A percentile compares a stretch with the other conserved stretches of the same genome.
phyloP scores from a whole-genome alignment of 2,113 vertebrate species.

The Dromaius novaehollandiae region DNA sequence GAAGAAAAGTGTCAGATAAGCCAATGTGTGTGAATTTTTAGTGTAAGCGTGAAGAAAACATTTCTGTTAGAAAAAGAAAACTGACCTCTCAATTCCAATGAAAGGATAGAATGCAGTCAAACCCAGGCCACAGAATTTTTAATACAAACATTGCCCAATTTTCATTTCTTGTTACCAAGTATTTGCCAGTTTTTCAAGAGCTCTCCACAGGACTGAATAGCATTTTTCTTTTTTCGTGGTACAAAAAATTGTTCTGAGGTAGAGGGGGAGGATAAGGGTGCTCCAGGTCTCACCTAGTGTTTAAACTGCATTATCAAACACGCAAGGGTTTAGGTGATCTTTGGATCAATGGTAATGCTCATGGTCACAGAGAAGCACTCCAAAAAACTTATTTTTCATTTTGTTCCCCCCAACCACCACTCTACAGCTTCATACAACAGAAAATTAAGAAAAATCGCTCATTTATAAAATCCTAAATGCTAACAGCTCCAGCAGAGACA shows the following conservation, averaged over 20 bases:
- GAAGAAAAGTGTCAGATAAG: background rate
- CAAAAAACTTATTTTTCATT: background rate
- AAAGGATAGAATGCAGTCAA: background rate
- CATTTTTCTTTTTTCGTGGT: background rate
- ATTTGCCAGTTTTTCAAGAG: background rate
- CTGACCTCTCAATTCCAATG: background rate
- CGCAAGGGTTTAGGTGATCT: background rate
- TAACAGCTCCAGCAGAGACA: background rate
- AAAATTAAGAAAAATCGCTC: rapidly evolving
- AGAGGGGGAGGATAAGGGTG: background rate
- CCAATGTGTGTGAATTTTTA: background rate
- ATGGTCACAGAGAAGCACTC: background rate
- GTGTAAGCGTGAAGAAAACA: background rate
- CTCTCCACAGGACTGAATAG: background rate
- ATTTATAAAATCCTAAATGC: rapidly evolving
- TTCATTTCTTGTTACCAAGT: background rate
- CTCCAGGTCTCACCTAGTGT: background rate
- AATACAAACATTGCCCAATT: background rate
- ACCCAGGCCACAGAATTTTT: background rate
- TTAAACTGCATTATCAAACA: background rate
- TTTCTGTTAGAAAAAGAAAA: background rate
- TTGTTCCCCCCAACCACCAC: no score
- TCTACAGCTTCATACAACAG: background rate
- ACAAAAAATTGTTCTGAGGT: background rate
- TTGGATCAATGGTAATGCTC: background rate